A percentile compares a stretch with the other conserved stretches of the same genome.
Conservation (phyloP, 2,113 vertebrate genomes). For the Caranx melampygus region DNA sequence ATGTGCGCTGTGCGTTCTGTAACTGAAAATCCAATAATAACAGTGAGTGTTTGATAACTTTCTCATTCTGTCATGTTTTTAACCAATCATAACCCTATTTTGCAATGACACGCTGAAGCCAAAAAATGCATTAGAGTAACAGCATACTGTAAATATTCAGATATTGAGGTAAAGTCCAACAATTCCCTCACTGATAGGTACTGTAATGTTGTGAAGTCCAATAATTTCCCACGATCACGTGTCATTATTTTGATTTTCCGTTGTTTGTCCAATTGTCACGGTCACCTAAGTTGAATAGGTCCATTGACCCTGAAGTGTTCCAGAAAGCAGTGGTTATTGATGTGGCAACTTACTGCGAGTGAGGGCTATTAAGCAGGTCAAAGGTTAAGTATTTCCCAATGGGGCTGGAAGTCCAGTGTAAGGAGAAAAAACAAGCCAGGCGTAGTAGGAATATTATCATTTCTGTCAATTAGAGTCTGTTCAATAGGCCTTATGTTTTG, state of each 20-base stretch:
- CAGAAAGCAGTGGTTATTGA: conserved; percentile 36
- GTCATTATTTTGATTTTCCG: conserved; percentile 55
- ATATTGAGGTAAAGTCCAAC: background rate
- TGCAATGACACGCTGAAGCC: background rate
- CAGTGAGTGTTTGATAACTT: background rate
- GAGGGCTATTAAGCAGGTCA: conserved; percentile 25
- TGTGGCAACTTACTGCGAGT: background rate
- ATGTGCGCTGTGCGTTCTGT: too few species aligned
- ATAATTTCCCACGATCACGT: conserved; percentile 28
- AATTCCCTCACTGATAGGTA: conserved; percentile 15
- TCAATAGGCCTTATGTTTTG: background rate
- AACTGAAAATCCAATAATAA: background rate
- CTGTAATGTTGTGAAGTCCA: conserved; percentile 10
- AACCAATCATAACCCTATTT: background rate
- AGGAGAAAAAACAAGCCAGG: background rate
- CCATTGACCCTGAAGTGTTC: conserved; percentile 31
- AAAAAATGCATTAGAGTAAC: background rate
- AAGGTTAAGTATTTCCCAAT: conserved; percentile 39
- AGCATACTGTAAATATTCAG: background rate
- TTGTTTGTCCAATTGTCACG: conserved; percentile 50
- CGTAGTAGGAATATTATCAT: background rate
- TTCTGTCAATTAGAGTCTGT: background rate
- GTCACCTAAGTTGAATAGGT: conserved; percentile 34
- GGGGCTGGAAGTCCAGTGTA: background rate
- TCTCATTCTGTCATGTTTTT: background rate